Evolutionary conservation across 1,140 invertebrate genomes (phyloP), one percentile per base, ranked within the genome.

Genomic region (Phenacoccus solenopsis): DNA sequence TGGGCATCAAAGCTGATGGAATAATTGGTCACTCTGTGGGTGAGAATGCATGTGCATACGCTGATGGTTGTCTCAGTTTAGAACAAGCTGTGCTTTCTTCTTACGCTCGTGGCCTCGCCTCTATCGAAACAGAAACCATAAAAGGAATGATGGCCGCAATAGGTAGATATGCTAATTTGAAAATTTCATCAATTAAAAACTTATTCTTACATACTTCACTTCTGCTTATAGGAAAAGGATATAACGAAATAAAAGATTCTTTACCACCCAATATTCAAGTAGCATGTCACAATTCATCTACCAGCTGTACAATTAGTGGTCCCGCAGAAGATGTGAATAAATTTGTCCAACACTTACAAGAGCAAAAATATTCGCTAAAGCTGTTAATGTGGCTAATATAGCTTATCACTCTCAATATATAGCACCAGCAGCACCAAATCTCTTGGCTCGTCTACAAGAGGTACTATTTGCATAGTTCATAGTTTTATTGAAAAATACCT

Each of bases 331-430:
- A 79, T 0, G 75, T 82, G 73, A 77, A 77, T 25, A 67, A 72
- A 10, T 82, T 80, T 24, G 77, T 82, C 0, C 74, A 74, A 22
- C 27, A 79, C 28, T 70, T 82, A 79, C 87, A 80, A 72, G 84
- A 73, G 72, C 84, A 90, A 73, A 86, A 86, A 84, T 95, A 24
- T 96, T 97, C 79, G 87, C 86, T 0, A 85, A 84, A 72, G 81
- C 85, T 73, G 88, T 91, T 1, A 82, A 86, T 7, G 88, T 85
- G 71, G 82, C 84, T 69, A 85, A 87, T 28, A 85, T 89, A 27
- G 86, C 89, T 0, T 91, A 89, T 76, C 89, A 91, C 76, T 92
- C 90, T 25, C 82, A 84, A 72, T 90, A 90, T 74, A 93, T 96
- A 76, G 81, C 83, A 67, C 74, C 77, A 32, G 82, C 84, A 69